A percentile compares a stretch with the other conserved stretches of the same genome.
These are phyloP conservation scores for Drosophila triauraria DNA, from an alignment of 1,140 invertebrate species.

Conservation along the genomic window DNA sequence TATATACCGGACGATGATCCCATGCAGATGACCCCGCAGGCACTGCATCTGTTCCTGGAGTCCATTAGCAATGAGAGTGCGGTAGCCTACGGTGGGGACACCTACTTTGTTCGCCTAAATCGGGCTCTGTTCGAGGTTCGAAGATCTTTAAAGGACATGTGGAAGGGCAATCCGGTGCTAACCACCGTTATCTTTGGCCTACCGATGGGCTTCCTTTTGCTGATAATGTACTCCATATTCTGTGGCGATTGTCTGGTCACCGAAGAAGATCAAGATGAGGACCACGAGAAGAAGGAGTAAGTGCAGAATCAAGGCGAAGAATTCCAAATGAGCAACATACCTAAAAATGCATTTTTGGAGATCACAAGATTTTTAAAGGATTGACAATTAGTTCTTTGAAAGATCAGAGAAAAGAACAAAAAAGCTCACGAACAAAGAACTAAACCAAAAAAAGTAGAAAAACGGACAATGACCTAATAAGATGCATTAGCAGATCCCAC, in stretches of 20 bases:
- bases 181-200: constrained; percentile 95
- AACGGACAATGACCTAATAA: background rate
- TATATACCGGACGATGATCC: constrained; percentile 95
- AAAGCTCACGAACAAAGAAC: constrained; percentile 11
- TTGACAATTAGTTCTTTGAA: background rate
- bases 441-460: constrained; percentile 13
- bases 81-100: constrained; percentile 93
- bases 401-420: background rate
- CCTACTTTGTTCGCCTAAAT: constrained; percentile 89
- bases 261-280: constrained; percentile 91
- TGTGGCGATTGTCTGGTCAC: constrained; percentile 97
- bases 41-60: constrained; percentile 92
- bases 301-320: background rate
- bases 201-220: constrained; percentile 95
- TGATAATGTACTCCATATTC: constrained; percentile 97
- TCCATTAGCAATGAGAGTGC: constrained; percentile 90
- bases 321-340: background rate
- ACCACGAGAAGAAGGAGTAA: constrained; percentile 86
- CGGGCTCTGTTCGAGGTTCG: constrained; percentile 92
- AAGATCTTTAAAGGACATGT: constrained; percentile 92
- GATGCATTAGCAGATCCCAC: constrained; percentile 18
- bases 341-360: constrained; percentile 8
- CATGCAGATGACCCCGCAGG: constrained; percentile 91
- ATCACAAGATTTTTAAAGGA: background rate
- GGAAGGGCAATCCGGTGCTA: constrained; percentile 95